Conservation (phyloP, 1,140 invertebrate genomes). For the Drosophila carrolli region DNA sequence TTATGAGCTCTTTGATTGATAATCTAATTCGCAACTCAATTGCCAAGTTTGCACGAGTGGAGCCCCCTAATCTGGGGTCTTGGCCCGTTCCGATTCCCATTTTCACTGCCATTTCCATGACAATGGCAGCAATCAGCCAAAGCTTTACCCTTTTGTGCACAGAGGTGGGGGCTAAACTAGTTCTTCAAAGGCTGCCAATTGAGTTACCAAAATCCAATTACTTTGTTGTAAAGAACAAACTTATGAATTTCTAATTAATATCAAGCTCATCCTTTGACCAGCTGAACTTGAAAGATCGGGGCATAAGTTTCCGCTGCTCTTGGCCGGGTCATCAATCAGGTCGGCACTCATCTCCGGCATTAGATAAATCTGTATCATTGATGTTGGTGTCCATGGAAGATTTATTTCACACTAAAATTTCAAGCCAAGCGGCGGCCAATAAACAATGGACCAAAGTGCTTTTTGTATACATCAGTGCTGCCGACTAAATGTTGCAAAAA, state of each 20-base stretch:
- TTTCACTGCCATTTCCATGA: slow-evolving; percentile 40
- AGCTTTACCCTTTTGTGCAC: slow-evolving; percentile 19
- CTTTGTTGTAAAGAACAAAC: slow-evolving; percentile 6
- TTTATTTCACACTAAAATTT: slow-evolving; percentile 77
- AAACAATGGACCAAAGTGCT: slow-evolving; percentile 41
- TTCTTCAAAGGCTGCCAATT: slow-evolving; percentile 43
- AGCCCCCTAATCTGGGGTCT: slow-evolving; percentile 28
- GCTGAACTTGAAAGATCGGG: slow-evolving; percentile 12
- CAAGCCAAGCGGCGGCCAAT: slow-evolving; percentile 44
- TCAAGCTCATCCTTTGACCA: not conserved
- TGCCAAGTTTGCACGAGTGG: slow-evolving; percentile 37
- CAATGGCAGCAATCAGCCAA: slow-evolving; percentile 35
- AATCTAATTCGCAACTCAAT: slow-evolving; percentile 52
- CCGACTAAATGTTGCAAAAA: not conserved
- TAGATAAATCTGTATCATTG: slow-evolving; percentile 33
- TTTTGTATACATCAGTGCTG: slow-evolving; percentile 35
- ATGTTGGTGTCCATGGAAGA: slow-evolving; percentile 55
- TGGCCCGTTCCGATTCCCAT: slow-evolving; percentile 16
- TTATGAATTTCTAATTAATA: slow-evolving; percentile 37
- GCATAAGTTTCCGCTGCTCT: slow-evolving; percentile 20
- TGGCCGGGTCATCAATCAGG: slow-evolving; percentile 28
- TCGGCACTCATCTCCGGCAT: slow-evolving; percentile 24
- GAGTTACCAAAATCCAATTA: slow-evolving; percentile 40
- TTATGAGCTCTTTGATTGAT: slow-evolving; percentile 51
- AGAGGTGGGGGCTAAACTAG: slow-evolving; percentile 18